Evolutionary conservation across 2,113 vertebrate species (phyloP), one percentile per base, ranked within the genome.

Genomic region (Drymodes brunneopygia): DNA sequence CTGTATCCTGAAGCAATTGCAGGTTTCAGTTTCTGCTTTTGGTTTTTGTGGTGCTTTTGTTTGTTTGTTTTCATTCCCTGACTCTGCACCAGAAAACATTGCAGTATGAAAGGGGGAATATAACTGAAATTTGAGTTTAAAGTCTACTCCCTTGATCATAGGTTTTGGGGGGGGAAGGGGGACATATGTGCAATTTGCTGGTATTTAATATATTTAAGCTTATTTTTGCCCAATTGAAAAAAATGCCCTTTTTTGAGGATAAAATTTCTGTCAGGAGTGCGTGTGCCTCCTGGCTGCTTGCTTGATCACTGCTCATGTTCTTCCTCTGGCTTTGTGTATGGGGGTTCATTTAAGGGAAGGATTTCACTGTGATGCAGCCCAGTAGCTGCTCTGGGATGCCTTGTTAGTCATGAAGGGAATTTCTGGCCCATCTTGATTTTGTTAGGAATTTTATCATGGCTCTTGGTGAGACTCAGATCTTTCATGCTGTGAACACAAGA

Each of bases 101-200:
- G 18, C 47, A 22, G 1, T 44, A n/a, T 40, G 29, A 73, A 81
- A 54, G 44, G 44, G 24, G 12, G 4, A 81, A 18, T 58, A 25
- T 18, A 71, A 61, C 15, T 65, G 28, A 73, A 77, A 77, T 47
- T 35, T 73, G 21, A 71, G 29, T 51, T n/a, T 1, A 53, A 74
- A 73, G 65, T 72, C 51, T 61, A 12, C 15, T 86, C 11, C 25
- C 10, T 60, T 66, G 25, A 20, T 50, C 50, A 42, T 57, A 33
- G 4, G 23, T 33, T 56, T 65, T 7, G 2, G 10, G 11, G 2
- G 1, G 18, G 10, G 33, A 28, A 18, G 20, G 17, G 8, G 3
- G 35, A 45, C 2, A 8, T 27, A 40, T 15, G 3, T 44, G 11
- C 44, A 17, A 8, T 73, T 74, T 2, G 0, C 21, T 79, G 24